Evolutionary conservation across 2,113 vertebrate genomes (phyloP).

Genomic region (Chiloscyllium plagiosum): DNA sequence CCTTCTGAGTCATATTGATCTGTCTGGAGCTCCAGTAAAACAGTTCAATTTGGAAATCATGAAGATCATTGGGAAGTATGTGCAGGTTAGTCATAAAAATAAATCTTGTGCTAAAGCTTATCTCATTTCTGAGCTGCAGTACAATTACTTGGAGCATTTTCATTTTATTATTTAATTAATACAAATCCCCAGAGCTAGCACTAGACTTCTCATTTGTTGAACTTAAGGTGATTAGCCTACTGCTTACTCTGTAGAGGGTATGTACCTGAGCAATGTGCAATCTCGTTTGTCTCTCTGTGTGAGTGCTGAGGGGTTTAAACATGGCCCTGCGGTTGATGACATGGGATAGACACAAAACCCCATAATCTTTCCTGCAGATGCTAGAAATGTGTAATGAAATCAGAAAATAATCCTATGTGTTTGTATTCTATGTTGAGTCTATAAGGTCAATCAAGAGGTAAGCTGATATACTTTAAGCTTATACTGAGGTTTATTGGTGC

Average conservation of each 20-base stretch:
- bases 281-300: no score
- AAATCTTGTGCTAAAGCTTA: background rate
- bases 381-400: background rate
- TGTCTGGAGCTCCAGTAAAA: constrained; percentile 86
- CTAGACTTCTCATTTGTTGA: no score
- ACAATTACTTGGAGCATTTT: background rate
- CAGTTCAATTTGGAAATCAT: constrained; percentile 98
- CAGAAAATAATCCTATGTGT: background rate
- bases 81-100: constrained; percentile 70
- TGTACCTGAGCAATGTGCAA: no score
- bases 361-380: background rate
- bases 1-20: constrained; percentile 88
- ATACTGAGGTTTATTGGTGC: background rate
- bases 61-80: constrained; percentile 96
- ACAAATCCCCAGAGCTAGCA: no score
- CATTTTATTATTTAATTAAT: background rate
- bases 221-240: no score
- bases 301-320: no score
- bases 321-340: no score
- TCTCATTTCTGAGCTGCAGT: background rate
- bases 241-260: no score
- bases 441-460: background rate
- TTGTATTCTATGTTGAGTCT: background rate
- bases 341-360: background rate
- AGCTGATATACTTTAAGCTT: background rate